phyloP scores from a whole-genome alignment of 2,888 invertebrate species.

The Incurvaria masculella region DNA sequence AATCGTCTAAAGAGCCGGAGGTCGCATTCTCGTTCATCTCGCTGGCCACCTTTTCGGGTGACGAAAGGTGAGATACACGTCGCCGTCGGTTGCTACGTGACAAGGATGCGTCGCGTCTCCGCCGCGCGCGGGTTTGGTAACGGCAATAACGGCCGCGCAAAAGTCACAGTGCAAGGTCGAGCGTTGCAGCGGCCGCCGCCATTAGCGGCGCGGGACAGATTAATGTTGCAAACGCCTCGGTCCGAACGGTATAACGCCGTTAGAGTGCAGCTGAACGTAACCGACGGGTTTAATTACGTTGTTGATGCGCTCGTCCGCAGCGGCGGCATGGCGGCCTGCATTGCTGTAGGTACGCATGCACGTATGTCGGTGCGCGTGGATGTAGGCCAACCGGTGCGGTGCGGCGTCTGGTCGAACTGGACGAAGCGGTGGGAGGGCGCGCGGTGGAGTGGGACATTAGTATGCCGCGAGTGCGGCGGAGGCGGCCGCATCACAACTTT shows the following conservation, averaged over 20 bases:
- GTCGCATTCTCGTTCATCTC: not conserved
- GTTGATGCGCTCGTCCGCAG: not conserved
- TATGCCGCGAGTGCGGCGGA: constrained; percentile 33
- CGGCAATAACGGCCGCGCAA: not conserved
- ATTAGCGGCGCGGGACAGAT: too few species aligned
- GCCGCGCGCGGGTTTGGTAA: not conserved
- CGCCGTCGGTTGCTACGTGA: not conserved
- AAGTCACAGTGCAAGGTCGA: not conserved
- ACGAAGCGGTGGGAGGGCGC: constrained; percentile 19
- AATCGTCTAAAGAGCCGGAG: not conserved
- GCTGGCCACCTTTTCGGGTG: not conserved
- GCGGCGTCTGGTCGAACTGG: not conserved
- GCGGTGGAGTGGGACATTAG: constrained; percentile 37
- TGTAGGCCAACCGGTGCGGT: not conserved
- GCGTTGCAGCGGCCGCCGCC: too few species aligned
- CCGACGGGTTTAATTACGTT: not conserved
- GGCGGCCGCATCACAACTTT: constrained; percentile 45
- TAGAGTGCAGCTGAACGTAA: not conserved
- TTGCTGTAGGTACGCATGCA: not conserved
- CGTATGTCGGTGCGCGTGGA: too few species aligned
- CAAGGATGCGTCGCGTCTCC: not conserved
- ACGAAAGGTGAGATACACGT: not conserved
- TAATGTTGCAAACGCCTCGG: too few species aligned
- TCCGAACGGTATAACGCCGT: not conserved
- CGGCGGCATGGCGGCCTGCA: not conserved